Conservation (phyloP, 2,888 invertebrate species). For the Linnaemya vulpina region DNA sequence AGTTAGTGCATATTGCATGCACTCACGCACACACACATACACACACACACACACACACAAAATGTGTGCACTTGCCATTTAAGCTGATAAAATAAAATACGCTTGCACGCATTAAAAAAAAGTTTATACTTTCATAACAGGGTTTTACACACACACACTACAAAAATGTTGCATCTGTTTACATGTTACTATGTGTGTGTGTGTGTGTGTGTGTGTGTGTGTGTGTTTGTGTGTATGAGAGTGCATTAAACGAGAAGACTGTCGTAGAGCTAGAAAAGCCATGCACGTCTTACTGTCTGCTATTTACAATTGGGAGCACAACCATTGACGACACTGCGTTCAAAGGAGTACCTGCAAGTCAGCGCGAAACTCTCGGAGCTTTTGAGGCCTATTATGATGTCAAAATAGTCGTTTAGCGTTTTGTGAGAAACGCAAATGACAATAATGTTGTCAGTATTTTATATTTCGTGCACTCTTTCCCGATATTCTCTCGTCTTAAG, state of each 20-base stretch:
- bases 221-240: not conserved
- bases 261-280: conserved; percentile 37
- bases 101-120: not conserved
- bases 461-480: no score
- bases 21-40: conserved; percentile 6
- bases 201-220: not conserved
- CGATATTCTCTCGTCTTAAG: no score
- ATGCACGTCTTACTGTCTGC: conserved; percentile 2
- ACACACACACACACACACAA: no score
- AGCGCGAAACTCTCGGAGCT: no score
- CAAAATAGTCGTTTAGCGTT: no score
- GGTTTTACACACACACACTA: not conserved
- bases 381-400: no score
- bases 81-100: conserved; percentile 64
- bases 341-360: no score
- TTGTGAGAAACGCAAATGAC: no score
- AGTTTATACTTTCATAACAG: conserved; percentile 29
- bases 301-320: no score
- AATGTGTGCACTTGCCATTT: conserved; percentile 68
- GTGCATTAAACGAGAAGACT: conserved; percentile 9
- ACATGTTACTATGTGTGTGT: not conserved
- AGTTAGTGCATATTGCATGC: conserved; percentile 55
- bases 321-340: no score
- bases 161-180: not conserved
- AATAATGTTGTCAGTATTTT: no score